These are phyloP conservation scores for Scaptomyza pallida DNA, from an alignment of 1,140 invertebrate species.

Conservation along the genomic window DNA sequence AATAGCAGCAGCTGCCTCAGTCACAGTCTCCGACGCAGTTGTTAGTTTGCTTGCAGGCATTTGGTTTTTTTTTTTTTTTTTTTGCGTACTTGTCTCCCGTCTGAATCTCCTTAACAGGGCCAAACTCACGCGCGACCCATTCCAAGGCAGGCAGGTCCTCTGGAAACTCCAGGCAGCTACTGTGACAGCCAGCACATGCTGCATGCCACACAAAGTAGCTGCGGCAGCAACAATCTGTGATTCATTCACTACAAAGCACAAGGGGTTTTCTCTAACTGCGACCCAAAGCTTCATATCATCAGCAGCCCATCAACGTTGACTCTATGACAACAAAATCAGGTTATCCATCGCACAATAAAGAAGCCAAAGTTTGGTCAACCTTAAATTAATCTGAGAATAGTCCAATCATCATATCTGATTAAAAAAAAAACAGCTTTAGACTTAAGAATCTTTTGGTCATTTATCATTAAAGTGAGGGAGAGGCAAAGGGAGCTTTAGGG, in stretches of 20 bases:
- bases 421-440: slow-evolving; percentile 1
- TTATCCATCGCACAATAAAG: slow-evolving; percentile 1
- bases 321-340: slow-evolving; percentile 31
- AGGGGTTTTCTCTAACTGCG: slow-evolving; percentile 8
- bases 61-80: slow-evolving; percentile 10
- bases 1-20: slow-evolving; percentile 38
- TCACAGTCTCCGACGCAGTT: slow-evolving; percentile 17
- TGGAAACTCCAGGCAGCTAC: neutral
- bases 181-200: slow-evolving; percentile 18
- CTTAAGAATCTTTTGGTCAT: slow-evolving; percentile 36
- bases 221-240: slow-evolving; percentile 17
- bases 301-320: slow-evolving; percentile 6
- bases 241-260: slow-evolving; percentile 13
- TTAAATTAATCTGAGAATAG: slow-evolving; percentile 3
- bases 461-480: slow-evolving; percentile 10
- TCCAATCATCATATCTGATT: slow-evolving; percentile 28
- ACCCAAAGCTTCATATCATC: slow-evolving; percentile 1
- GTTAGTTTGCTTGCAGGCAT: slow-evolving; percentile 74
- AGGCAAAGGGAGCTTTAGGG: neutral
- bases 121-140: slow-evolving; percentile 61
- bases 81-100: slow-evolving; percentile 73
- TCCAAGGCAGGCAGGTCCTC: slow-evolving; percentile 21
- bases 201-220: slow-evolving; percentile 22
- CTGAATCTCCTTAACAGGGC: slow-evolving; percentile 53
- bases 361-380: slow-evolving; percentile 19